These are phyloP conservation scores for Acrobasis suavella DNA, from an alignment of 2,888 invertebrate species.

Conservation along the genomic window DNA sequence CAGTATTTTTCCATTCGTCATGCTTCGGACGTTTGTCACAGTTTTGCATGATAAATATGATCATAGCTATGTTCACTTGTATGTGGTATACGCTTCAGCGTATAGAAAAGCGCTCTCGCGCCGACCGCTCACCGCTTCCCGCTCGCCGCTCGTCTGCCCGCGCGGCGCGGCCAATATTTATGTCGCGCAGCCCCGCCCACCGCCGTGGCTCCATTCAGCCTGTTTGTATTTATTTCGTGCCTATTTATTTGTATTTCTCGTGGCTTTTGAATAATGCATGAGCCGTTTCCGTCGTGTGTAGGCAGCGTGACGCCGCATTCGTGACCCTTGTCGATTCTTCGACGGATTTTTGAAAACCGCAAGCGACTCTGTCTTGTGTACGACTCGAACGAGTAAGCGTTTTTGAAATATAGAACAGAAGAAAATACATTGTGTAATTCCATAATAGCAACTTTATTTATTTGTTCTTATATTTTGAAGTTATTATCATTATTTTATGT, in stretches of 20 bases:
- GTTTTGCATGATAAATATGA: too few relatives aligned
- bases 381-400: conserved; percentile 37
- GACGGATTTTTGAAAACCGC: conserved; percentile 42
- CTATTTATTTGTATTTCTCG: conserved; percentile 82
- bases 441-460: too few relatives aligned
- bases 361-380: neutral
- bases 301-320: conserved; percentile 77
- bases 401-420: conserved; percentile 32
- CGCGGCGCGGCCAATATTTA: conserved; percentile 75
- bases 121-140: conserved; percentile 35
- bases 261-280: conserved; percentile 80
- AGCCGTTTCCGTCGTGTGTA: conserved; percentile 81
- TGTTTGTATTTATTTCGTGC: conserved; percentile 81
- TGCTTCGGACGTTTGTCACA: too few relatives aligned
- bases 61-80: too few relatives aligned
- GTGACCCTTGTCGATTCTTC: conserved; percentile 46
- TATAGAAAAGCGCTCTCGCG: conserved; percentile 25
- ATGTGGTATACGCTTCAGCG: too few relatives aligned
- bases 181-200: conserved; percentile 79
- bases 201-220: conserved; percentile 78
- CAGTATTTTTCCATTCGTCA: too few relatives aligned
- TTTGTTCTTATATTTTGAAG: too few relatives aligned
- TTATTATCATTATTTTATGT: too few relatives aligned
- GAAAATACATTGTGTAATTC: neutral
- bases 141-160: conserved; percentile 74